Conservation (phyloP, 2,113 vertebrate species). For the Forbesichthys papilliferus region DNA sequence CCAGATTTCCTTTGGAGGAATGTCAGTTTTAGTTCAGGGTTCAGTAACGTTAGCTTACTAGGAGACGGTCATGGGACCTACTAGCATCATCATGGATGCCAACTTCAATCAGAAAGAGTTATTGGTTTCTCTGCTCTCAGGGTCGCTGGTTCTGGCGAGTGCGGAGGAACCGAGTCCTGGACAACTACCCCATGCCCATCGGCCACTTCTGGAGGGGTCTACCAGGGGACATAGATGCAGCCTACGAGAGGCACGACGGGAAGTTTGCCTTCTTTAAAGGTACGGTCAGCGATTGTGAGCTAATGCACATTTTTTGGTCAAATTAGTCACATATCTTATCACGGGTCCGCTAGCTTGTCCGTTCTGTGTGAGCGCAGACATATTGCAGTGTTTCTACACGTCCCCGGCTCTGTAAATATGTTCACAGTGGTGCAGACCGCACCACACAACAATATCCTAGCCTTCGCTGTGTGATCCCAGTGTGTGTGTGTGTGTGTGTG, state of each 20-base stretch:
- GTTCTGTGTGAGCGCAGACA: not conserved
- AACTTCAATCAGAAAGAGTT: no score
- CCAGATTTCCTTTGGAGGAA: no score
- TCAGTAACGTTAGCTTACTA: no score
- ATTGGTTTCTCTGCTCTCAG: constrained; percentile 57
- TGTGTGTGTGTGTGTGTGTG: no score
- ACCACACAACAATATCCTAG: no score
- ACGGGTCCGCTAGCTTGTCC: not conserved
- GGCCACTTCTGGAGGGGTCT: constrained; percentile 96
- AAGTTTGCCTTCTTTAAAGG: constrained; percentile 98
- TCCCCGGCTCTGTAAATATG: no score
- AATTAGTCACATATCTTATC: not conserved
- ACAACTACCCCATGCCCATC: constrained; percentile 97
- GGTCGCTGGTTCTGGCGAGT: constrained; percentile 98
- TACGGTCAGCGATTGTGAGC: constrained; percentile 45
- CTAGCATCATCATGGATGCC: no score
- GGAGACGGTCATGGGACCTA: no score
- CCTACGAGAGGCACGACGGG: constrained; percentile 92
- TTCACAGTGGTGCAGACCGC: no score
- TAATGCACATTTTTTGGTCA: not conserved
- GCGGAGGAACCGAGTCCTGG: constrained; percentile 90
- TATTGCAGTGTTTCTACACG: no score
- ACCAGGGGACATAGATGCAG: constrained; percentile 89
- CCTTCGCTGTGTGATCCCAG: no score
- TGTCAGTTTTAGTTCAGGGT: no score